Evolutionary conservation across 2,113 vertebrate species (phyloP), one percentile per base, ranked within the genome.

Genomic region (Felis chaus): DNA sequence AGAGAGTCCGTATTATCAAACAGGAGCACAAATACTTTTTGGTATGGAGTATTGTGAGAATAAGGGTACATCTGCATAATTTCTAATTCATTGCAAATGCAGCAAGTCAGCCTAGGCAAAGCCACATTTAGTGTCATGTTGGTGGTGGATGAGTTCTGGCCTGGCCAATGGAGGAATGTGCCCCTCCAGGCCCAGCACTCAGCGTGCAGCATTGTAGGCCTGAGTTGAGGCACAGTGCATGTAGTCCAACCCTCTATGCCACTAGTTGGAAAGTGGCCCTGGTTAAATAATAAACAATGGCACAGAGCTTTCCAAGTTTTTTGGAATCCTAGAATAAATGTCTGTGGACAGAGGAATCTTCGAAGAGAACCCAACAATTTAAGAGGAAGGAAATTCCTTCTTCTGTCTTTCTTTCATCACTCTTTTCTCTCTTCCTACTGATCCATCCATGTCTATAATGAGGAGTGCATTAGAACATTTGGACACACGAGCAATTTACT

Each of bases 241-340:
- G 18, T 3, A 53, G 27, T 29, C 63, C 18, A 79, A 14, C 31
- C 57, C 9, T 31, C 53, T 7, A 69, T 0, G 9, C n/a, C 21
- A 33, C 31, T 31, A 7, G 8, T 33, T 66, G 36, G 12, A 89
- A 97, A 66, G 5, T 84, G 65, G 11, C n/a, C 25, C 21, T 39
- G 33, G 7, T 57, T 96, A 57, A 86, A 96, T 69, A 83, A 86
- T 36, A 73, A 89, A 6, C 19, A 94, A 78, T 31, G 27, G 11
- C 25, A 57, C 33, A 84, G 39, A 96, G 88, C 65, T 90, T 79
- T 86, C 86, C 50, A 97, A 19, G 41, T 16, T 78, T 92, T 89
- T 97, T 85, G 9, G 6, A 95, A 89, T 93, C 91, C 69, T 76
- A 65, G 27, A 74, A 88, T 74, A 87, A 91, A 66, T 78, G 36